Evolutionary conservation across 2,113 vertebrate genomes (phyloP), one percentile per base, ranked within the genome.

Genomic region (Corydoras sp.): DNA sequence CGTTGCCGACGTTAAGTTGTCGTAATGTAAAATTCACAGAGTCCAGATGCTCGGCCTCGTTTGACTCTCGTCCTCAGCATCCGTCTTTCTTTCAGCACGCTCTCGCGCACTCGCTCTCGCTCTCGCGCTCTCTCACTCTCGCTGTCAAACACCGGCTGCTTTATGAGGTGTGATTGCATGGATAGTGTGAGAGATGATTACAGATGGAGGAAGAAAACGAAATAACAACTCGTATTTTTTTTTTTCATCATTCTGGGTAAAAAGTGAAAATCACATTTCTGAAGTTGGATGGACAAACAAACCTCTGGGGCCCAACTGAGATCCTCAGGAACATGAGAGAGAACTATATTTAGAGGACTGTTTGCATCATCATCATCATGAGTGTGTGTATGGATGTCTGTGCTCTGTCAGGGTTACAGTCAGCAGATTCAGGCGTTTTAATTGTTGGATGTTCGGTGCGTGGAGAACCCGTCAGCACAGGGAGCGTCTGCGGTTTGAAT

Each of bases 261-360:
- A 32, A 71, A 49, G 61, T 56, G 69, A 56, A 64, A 71, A 71
- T 15, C 69, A 62, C 61, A 71, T 71, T 71, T 71, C 59, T 71
- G 69, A 61, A 49, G 24, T 51, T 49, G 31, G 5, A 31, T 9
- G 6, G 29, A 51, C 4, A 35, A 58, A 73, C 71, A 72, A 24
- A 24, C 18, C 18, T 24, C 18, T 24, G n/a, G n/a, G n/a, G 18
- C 18, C 18, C 18, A 24, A 24, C 18, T 24, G 18, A 24, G 18
- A 24, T 24, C 62, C 70, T 72, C 54, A 65, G 65, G 54, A 73
- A 32, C 71, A 65, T 18, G 32, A 15, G 51, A 67, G 65, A 56
- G 65, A 67, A 2, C 35, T 43, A 43, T 43, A 43, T 43, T 43
- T 43, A 43, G 35, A 35, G 32, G 3, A 43, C 7, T 43, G 35